phyloP scores from a whole-genome alignment of 2,888 invertebrate genomes.

The Drosophila testacea region DNA sequence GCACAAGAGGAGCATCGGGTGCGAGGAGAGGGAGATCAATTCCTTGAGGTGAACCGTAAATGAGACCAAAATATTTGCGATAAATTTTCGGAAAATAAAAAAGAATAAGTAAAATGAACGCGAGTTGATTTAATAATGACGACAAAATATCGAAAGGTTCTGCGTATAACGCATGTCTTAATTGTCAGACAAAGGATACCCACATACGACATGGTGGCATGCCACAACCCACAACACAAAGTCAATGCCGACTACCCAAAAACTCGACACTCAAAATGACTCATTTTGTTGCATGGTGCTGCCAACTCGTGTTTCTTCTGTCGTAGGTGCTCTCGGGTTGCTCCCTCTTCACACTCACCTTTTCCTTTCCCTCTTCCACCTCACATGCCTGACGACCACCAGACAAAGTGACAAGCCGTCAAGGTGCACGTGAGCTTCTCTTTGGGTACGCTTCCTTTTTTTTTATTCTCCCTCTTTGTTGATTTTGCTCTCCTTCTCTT shows the following conservation, averaged over 20 bases:
- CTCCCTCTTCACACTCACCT: background rate
- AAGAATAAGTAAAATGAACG: constrained; percentile 23
- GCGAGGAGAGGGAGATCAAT: constrained; percentile 17
- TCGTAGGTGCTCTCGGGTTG: constrained; percentile 27
- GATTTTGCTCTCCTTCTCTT: background rate
- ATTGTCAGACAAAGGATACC: constrained; percentile 44
- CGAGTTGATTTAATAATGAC: constrained; percentile 50
- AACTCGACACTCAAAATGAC: constrained; percentile 55
- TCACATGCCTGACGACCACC: background rate
- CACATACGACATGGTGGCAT: constrained; percentile 22
- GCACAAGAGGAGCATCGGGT: background rate
- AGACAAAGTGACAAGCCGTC: constrained; percentile 48
- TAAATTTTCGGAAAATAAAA: constrained; percentile 37
- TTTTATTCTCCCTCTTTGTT: background rate
- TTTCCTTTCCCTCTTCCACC: background rate
- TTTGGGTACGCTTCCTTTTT: constrained; percentile 12
- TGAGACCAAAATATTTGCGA: constrained; percentile 53
- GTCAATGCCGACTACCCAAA: constrained; percentile 20
- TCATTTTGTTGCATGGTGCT: constrained; percentile 54
- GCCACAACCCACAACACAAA: constrained; percentile 37
- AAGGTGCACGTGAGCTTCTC: constrained; percentile 51
- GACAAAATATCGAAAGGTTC: constrained; percentile 16
- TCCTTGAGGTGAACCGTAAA: constrained; percentile 31
- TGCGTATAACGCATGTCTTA: constrained; percentile 31
- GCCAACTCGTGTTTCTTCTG: constrained; percentile 26